These are phyloP conservation scores for Ceryle rudis DNA, from an alignment of 2,797 vertebrate species.

Conservation along the genomic window DNA sequence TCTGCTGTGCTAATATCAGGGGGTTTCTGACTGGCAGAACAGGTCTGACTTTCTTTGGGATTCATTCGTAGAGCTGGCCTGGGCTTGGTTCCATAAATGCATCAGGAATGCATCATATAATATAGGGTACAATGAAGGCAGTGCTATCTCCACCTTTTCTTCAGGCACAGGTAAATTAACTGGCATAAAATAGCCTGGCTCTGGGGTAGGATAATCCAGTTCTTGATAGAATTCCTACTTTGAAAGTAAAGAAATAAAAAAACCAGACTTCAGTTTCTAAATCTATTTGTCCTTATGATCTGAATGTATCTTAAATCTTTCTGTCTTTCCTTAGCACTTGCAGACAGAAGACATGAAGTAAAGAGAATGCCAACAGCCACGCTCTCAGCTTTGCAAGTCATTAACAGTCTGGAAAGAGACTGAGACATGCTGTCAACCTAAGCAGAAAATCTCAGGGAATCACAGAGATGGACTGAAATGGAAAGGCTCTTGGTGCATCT, in stretches of 20 bases:
- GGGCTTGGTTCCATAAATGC: not conserved
- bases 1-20: not conserved
- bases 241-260: not conserved
- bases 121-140: not conserved
- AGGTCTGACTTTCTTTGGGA: conserved; percentile 2
- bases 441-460: not conserved
- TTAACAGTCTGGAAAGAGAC: not conserved
- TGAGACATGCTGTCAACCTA: not conserved
- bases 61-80: not conserved
- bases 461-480: not conserved
- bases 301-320: not conserved
- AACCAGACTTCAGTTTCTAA: not conserved
- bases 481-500: not conserved
- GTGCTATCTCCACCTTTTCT: not conserved
- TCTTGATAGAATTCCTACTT: not conserved
- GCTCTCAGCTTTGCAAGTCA: not conserved
- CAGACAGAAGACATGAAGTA: not conserved
- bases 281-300: not conserved
- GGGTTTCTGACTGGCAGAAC: not conserved
- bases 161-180: not conserved
- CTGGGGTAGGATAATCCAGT: not conserved
- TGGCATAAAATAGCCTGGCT: not conserved
- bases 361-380: not conserved
- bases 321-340: not conserved
- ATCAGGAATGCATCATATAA: not conserved